phyloP scores from a whole-genome alignment of 2,888 invertebrate species.

The Caenorhabditis virilis region DNA sequence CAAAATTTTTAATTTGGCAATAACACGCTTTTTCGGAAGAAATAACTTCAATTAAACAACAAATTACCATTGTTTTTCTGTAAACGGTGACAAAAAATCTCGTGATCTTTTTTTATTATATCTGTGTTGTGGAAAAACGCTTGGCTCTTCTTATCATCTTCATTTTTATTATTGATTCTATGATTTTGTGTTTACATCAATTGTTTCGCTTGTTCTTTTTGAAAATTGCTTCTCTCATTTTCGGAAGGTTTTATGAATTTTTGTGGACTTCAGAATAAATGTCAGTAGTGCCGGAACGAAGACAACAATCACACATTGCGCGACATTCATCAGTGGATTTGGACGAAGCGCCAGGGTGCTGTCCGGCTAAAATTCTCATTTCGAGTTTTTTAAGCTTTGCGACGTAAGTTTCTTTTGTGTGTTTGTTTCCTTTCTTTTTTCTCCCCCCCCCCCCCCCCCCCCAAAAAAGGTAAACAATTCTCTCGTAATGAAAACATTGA shows the following conservation, averaged over 20 bases:
- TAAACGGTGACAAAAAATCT: no score
- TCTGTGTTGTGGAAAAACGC: no score
- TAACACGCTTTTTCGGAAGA: no score
- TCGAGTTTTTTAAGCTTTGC: slow-evolving; percentile 66
- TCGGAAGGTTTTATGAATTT: slow-evolving; percentile 3
- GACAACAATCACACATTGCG: slow-evolving; percentile 24
- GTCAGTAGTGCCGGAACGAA: slow-evolving; percentile 30
- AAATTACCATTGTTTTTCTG: no score
- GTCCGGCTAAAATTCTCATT: slow-evolving; percentile 65
- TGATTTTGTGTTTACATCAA: background rate
- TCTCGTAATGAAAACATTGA: no score
- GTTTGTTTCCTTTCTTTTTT: background rate
- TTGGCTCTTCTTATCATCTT: no score
- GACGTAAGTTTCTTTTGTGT: slow-evolving; percentile 51
- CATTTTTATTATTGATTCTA: no score
- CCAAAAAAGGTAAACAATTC: no score
- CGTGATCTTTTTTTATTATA: no score
- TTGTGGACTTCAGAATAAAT: slow-evolving; percentile 1
- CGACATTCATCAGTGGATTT: slow-evolving; percentile 48
- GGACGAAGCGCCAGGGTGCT: slow-evolving; percentile 61
- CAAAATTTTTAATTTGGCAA: no score
- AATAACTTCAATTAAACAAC: no score
- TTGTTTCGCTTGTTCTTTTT: slow-evolving; percentile 8
- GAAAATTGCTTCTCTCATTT: slow-evolving; percentile 5
- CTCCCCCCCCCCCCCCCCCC: background rate